These are phyloP conservation scores for Loriculus beryllinus DNA, from an alignment of 2,797 vertebrate species.

Conservation along the genomic window DNA sequence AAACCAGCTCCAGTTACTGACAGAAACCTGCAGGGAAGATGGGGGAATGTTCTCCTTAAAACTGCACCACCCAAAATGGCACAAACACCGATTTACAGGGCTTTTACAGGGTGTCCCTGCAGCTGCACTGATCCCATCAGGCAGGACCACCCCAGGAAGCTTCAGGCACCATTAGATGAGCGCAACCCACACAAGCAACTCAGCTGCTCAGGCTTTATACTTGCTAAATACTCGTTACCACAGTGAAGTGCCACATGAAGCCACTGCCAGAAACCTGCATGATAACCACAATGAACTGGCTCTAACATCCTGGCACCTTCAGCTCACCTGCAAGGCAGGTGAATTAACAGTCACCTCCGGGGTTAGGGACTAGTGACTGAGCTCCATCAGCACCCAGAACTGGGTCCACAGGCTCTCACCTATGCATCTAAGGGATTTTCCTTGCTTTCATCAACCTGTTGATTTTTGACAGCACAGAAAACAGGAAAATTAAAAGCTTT, in stretches of 20 bases:
- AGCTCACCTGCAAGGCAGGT: neutral
- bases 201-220: neutral
- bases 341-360: neutral
- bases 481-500: neutral
- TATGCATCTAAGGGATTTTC: neutral
- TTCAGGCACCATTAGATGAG: neutral
- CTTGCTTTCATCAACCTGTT: neutral
- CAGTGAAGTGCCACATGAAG: neutral
- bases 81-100: neutral
- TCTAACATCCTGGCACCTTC: neutral
- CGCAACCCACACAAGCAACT: neutral
- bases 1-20: neutral
- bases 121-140: neutral
- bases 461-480: neutral
- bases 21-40: neutral
- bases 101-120: neutral
- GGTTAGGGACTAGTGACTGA: neutral
- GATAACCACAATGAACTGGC: neutral
- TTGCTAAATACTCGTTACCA: neutral
- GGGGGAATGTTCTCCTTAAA: neutral
- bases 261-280: neutral
- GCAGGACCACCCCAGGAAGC: neutral
- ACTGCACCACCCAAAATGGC: neutral
- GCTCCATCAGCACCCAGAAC: neutral
- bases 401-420: neutral